phyloP scores from a whole-genome alignment of 2,888 invertebrate genomes.

The Troides helena region DNA sequence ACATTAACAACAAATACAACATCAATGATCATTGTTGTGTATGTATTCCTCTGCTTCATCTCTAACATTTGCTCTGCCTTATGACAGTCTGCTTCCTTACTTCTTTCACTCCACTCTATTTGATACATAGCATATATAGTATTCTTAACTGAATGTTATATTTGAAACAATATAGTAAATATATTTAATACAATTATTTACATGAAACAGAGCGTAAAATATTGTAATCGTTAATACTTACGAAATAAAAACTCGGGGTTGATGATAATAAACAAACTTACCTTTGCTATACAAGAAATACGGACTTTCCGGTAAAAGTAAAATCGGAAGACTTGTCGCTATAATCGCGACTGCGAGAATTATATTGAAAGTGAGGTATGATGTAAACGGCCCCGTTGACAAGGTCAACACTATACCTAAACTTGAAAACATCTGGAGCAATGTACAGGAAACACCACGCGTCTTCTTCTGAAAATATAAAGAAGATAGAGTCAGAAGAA shows the following conservation, averaged over 20 bases:
- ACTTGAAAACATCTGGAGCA: constrained; percentile 59
- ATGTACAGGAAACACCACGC: constrained; percentile 57
- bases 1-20: too few relatives aligned
- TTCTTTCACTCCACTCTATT: too few relatives aligned
- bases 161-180: too few relatives aligned
- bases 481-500: not conserved
- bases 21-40: too few relatives aligned
- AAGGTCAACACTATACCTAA: constrained; percentile 55
- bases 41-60: too few relatives aligned
- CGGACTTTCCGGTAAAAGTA: constrained; percentile 61
- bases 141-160: too few relatives aligned
- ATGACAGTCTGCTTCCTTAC: too few relatives aligned
- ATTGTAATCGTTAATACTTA: not conserved
- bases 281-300: constrained; percentile 60
- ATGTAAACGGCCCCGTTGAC: constrained; percentile 56
- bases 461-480: constrained; percentile 53
- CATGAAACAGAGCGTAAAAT: too few relatives aligned
- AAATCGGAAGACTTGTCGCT: constrained; percentile 46
- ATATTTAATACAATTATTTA: too few relatives aligned
- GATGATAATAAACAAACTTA: constrained; percentile 32
- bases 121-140: too few relatives aligned
- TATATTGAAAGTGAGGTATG: constrained; percentile 49
- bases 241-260: not conserved
- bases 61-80: too few relatives aligned
- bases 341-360: constrained; percentile 40